Base-by-base conservation (phyloP, 1,140 invertebrate species). In the Agrilus planipennis region DNA sequence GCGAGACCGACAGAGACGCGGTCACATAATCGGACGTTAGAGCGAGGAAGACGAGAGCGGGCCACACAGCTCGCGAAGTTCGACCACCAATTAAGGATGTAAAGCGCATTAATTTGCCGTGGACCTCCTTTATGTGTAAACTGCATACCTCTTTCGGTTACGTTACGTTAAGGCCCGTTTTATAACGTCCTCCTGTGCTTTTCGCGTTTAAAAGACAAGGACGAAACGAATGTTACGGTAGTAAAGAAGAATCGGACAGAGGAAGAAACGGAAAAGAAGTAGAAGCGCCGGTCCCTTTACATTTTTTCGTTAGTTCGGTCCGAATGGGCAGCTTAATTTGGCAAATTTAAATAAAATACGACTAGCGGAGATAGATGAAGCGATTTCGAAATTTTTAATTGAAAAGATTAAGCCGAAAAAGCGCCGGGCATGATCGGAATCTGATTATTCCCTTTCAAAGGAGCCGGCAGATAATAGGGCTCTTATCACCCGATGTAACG, bases 61-160 rank as follows among this genome's bases (percentile, higher is more conserved):
- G 54, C 59, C 59, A 61, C 59, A 61, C 59, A 61, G 42, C 57
- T 53, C 43, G 57, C 53, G 23, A 53, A 50, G 53, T 47, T 50
- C 52, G 57, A 52, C 55, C 59, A 60, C 59, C 59, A 61, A 61
- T 61, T 61, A 61, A 61, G 57, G 57, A 61, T 61, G 55, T 61
- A 58, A 61, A 60, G 59, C 59, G 57, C 59, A 61, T 61, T 61
- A 61, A 61, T 61, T 61, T 61, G 55, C 55, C 47, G 46, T 51
- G 52, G 55, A 57, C 58, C 57, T 56, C 53, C 52, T 55, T 49
- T 52, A 53, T 46, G 49, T 53, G 49, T 51, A 51, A 53, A 50
- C 45, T 47, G 43, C 37, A 44, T 35, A 21, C 40, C 38, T 46
- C 47, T 37, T 37, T 27, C 25, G 25, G 30, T 39, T 34, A 29